These are phyloP conservation scores for Mustelus asterias DNA, from an alignment of 2,113 vertebrate species.

Conservation along the genomic window DNA sequence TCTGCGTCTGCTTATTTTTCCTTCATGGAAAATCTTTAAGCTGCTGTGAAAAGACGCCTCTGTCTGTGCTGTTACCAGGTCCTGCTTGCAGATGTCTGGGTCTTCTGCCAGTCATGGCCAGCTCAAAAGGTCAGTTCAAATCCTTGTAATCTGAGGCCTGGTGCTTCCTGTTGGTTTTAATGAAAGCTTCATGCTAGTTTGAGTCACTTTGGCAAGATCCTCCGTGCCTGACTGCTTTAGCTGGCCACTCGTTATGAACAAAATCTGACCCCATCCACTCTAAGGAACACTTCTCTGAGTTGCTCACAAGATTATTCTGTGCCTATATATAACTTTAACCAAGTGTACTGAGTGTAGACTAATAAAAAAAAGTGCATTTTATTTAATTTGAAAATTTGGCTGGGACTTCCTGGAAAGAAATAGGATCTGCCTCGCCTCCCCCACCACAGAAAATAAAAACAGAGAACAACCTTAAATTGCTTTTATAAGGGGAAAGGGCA, in stretches of 20 bases:
- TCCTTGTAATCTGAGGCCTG: slow-evolving; percentile 38
- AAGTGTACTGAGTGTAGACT: neutral
- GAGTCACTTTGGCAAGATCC: slow-evolving; percentile 53
- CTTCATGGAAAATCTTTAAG: slow-evolving; percentile 50
- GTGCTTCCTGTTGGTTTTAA: slow-evolving; percentile 49
- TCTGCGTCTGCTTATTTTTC: slow-evolving; percentile 54
- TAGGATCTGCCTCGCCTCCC: neutral
- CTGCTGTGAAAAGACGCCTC: slow-evolving; percentile 43
- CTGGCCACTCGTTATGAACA: slow-evolving; percentile 47
- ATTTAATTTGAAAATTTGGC: neutral
- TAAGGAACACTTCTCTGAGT: neutral
- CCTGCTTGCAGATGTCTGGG: slow-evolving; percentile 51
- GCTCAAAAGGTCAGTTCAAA: slow-evolving; percentile 53
- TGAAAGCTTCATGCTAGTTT: slow-evolving; percentile 55
- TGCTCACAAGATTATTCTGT: neutral
- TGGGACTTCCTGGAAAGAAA: neutral
- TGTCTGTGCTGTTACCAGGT: slow-evolving; percentile 40
- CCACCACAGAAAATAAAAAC: neutral
- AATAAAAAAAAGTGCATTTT: neutral
- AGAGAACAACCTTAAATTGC: neutral
- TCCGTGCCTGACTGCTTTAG: slow-evolving; percentile 47
- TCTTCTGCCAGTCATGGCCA: slow-evolving; percentile 47
- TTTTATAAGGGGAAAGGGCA: neutral
- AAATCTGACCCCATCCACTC: slow-evolving; percentile 42
- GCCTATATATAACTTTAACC: neutral